Conservation (phyloP, 1,140 invertebrate genomes). For the Trichoplusia ni region DNA sequence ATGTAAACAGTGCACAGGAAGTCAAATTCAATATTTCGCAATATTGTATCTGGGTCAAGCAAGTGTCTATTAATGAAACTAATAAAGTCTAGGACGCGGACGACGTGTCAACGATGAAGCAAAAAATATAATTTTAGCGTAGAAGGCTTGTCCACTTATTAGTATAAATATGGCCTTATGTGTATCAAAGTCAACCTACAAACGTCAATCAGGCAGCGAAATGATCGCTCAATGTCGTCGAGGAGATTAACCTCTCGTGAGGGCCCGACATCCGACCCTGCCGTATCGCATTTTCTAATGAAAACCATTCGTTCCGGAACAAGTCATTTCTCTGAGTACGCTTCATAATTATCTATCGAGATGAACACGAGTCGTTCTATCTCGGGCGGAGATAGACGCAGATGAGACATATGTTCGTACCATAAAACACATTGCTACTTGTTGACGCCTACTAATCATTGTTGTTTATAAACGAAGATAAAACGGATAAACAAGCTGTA, state of each 20-base stretch:
- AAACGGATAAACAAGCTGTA: slow-evolving; percentile 39
- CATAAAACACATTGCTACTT: slow-evolving; percentile 21
- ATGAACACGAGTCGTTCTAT: no score
- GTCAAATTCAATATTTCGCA: slow-evolving; percentile 29
- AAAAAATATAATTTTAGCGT: not conserved
- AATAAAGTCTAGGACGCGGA: slow-evolving; percentile 10
- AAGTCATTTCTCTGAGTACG: not conserved
- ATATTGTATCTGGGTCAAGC: slow-evolving; percentile 27
- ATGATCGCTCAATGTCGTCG: slow-evolving; percentile 41
- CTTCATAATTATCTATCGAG: not conserved
- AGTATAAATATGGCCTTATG: slow-evolving; percentile 8
- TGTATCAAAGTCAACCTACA: slow-evolving; percentile 31
- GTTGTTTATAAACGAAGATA: slow-evolving; percentile 32
- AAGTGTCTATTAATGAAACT: slow-evolving; percentile 28
- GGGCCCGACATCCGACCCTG: slow-evolving; percentile 29
- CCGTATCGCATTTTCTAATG: slow-evolving; percentile 15
- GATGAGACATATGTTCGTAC: not conserved
- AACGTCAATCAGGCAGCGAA: slow-evolving; percentile 33
- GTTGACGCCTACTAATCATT: slow-evolving; percentile 29
- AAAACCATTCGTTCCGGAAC: slow-evolving; percentile 1
- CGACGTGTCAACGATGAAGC: not conserved
- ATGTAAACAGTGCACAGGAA: slow-evolving; percentile 22
- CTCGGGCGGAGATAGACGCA: no score
- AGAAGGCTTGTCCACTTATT: not conserved
- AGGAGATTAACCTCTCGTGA: slow-evolving; percentile 35